Conservation (phyloP, 23 tunicate genomes). For the Clavelina lepadiformis region DNA sequence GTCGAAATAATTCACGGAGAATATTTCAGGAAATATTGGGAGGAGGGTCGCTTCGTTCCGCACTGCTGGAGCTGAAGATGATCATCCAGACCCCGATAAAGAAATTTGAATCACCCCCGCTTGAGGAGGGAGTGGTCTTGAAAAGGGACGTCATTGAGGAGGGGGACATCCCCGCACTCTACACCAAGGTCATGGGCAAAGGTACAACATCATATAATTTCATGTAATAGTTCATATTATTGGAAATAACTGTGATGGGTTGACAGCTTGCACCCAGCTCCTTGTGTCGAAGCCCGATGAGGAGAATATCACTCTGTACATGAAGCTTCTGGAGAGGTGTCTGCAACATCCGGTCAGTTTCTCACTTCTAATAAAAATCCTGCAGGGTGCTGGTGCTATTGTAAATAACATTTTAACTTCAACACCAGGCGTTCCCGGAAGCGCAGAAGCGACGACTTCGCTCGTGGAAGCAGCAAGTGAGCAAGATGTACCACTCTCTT, state of each 20-base stretch:
- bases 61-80: conserved; percentile 57
- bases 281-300: conserved; percentile 80
- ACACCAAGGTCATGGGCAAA: conserved; percentile 85
- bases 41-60: conserved; percentile 70
- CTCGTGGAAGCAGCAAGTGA: conserved; percentile 71
- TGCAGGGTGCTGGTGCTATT: not conserved
- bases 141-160: conserved; percentile 45
- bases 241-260: no score
- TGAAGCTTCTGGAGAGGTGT: conserved; percentile 79
- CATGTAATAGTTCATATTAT: no score
- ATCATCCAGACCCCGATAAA: conserved; percentile 85
- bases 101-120: conserved; percentile 25
- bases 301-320: conserved; percentile 66
- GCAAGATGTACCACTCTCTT: conserved; percentile 61
- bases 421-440: conserved; percentile 68
- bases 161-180: conserved; percentile 86
- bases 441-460: conserved; percentile 64
- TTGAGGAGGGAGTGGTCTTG: conserved; percentile 13
- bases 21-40: conserved; percentile 51
- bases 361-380: no score
- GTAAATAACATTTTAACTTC: not conserved
- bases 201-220: conserved; percentile 13
- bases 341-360: conserved; percentile 69
- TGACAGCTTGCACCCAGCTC: conserved; percentile 85
- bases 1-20: not conserved